Conservation (phyloP, 2,797 vertebrate genomes). For the Sebastes alutus region DNA sequence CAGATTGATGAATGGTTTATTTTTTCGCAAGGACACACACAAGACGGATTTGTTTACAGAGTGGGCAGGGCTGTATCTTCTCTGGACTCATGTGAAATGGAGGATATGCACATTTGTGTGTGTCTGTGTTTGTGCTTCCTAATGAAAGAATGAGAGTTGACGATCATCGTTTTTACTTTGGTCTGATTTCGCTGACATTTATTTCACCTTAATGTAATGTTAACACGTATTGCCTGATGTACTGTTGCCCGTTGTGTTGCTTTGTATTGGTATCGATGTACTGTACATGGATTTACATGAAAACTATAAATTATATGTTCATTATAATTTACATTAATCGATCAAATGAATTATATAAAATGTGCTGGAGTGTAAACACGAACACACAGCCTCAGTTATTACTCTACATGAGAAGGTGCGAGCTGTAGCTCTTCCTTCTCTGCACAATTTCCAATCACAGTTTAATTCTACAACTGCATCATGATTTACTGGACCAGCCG, state of each 20-base stretch:
- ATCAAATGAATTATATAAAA: background rate
- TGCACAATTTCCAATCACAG: background rate
- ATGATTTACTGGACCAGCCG: background rate
- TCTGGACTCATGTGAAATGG: background rate
- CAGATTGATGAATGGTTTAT: constrained; percentile 60
- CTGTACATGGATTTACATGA: background rate
- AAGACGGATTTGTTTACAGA: constrained; percentile 37
- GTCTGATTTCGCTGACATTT: background rate
- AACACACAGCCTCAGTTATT: background rate
- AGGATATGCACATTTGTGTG: background rate
- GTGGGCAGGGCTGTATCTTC: constrained; percentile 1
- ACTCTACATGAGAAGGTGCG: background rate
- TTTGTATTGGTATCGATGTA: background rate
- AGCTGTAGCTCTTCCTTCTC: background rate
- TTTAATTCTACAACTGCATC: background rate
- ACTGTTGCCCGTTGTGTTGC: background rate
- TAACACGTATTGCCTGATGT: background rate
- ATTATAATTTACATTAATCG: background rate
- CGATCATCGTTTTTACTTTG: background rate
- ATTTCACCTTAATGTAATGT: background rate
- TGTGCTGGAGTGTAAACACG: background rate
- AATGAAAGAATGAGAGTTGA: background rate
- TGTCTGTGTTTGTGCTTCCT: background rate
- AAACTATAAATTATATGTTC: background rate
- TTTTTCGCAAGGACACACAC: constrained; percentile 43